Evolutionary conservation across 1,140 invertebrate species (phyloP), one percentile per base, ranked within the genome.

Genomic region (Neocloeon triangulifer): DNA sequence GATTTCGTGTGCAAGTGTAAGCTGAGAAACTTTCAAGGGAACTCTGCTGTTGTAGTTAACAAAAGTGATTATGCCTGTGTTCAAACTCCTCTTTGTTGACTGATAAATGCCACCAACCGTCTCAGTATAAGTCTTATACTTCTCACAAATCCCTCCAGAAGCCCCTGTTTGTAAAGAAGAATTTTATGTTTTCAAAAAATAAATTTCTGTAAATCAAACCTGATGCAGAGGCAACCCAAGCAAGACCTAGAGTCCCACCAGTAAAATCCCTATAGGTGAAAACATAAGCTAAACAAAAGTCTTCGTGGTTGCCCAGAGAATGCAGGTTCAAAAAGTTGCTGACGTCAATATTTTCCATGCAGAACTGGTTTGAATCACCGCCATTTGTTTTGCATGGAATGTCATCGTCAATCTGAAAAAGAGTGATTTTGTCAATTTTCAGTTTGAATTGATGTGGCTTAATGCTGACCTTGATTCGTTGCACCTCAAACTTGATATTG

Each of bases 1-100:
- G 46, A 98, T 95, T 59, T 99, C 94, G 52, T 99, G 94, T 6
- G 94, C 95, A 34, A 99, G 59, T 6, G 94, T 99, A 9, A 99
- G 56, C 48, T 97, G 91, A 5, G 89, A 96, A 12, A 98, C 94
- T 56, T 91, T 91, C 0, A 81, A 85, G 35, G 80, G 91, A 13
- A 98, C 92, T 28, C 86, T 59, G 48, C 80, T 89, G 45, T 95
- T 94, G 58, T 98, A 98, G 59, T 99, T 99, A 9, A 98, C 82
- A 51, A 98, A 89, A 2, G 95, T 98, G 23, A 98, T 94, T 39
- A 99, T 97, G 23, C 95, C 95, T 1, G 94, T 99, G 57, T 99
- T 99, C 1, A 98, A 61, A 21, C 86, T 94, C 31, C 85, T 63
- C 52, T 85, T 88, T 5, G 84, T 86, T 38, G 82, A 82, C 49